Base-by-base conservation (phyloP, 2,113 vertebrate species). In the Pelobates fuscus region DNA sequence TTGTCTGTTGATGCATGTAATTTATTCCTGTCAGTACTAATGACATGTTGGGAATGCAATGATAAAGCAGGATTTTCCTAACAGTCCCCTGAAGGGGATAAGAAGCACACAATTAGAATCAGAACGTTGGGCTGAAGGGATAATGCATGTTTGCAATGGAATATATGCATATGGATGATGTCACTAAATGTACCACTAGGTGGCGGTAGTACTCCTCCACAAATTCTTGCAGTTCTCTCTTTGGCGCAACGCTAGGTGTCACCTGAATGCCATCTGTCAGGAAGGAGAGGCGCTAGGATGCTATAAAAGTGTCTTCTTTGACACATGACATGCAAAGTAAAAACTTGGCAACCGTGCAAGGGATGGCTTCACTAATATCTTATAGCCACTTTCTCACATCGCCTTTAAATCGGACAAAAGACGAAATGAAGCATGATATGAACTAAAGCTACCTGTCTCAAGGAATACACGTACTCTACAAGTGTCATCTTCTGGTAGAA, bases 251-350 rank as follows among this genome's bases (percentile, higher is more conserved):
- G 76, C 81, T 85, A 80, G 84, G 79, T 86, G 90, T 88, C 90
- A 73, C 85, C 83, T 69, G 83, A 82, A 78, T 82, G 46, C 11
- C 21, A 21, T 5, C 18, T 44, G 30, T 17, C 54, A 78, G 80
- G 83, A 82, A 85, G 84, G 88, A 85, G 84, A 82, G 83, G 80
- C 65, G 69, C 70, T 65, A 81, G 79, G 78, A 83, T 81, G 86
- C 81, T 82, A 83, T 82, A 84, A 81, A 86, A 83, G 78, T 83
- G 73, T 78, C 55, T 66, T 77, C 73, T 70, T 20, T 27, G 55
- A 81, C 84, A 84, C 72, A 84, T 78, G 63, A 78, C 71, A 80
- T 73, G 61, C 70, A 37, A 63, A 43, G 76, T 67, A 79, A 52
- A 4, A 79, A 79, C 77, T 80, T 67, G 72, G 61, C 59, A 60